These are phyloP conservation scores for Cricetomys ansorgei DNA, from an alignment of 2,113 vertebrate species.

Conservation along the genomic window DNA sequence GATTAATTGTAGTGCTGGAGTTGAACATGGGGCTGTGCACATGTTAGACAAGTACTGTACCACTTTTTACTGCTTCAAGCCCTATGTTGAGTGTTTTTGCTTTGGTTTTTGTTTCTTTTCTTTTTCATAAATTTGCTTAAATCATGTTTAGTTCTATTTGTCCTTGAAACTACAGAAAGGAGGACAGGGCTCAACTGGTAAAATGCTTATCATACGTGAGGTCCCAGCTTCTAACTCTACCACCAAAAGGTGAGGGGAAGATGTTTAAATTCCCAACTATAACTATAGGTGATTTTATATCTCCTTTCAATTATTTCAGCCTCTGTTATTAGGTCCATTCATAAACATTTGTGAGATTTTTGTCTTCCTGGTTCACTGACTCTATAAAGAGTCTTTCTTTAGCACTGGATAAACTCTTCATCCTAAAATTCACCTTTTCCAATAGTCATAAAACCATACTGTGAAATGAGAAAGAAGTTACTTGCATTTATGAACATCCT, in stretches of 20 bases:
- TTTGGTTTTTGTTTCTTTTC: background rate
- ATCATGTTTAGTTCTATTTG: background rate
- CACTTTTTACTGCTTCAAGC: background rate
- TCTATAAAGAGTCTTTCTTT: background rate
- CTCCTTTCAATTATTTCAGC: background rate
- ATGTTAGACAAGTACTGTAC: background rate
- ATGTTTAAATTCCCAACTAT: background rate
- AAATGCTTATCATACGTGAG: background rate
- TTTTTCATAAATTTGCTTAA: background rate
- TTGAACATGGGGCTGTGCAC: background rate
- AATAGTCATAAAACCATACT: background rate
- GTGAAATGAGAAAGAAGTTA: background rate
- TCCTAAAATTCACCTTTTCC: background rate
- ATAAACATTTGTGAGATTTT: background rate
- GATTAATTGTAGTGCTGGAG: background rate
- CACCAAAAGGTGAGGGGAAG: background rate
- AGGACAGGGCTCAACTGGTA: background rate
- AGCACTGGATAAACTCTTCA: background rate
- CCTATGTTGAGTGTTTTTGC: background rate
- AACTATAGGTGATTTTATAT: background rate
- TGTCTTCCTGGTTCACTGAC: background rate
- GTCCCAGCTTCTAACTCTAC: background rate
- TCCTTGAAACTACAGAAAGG: background rate
- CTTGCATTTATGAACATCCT: background rate
- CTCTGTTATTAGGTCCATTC: background rate